A percentile compares a stretch with the other conserved stretches of the same genome.
Conservation (phyloP, 1,140 invertebrate species). For the Patella vulgata region DNA sequence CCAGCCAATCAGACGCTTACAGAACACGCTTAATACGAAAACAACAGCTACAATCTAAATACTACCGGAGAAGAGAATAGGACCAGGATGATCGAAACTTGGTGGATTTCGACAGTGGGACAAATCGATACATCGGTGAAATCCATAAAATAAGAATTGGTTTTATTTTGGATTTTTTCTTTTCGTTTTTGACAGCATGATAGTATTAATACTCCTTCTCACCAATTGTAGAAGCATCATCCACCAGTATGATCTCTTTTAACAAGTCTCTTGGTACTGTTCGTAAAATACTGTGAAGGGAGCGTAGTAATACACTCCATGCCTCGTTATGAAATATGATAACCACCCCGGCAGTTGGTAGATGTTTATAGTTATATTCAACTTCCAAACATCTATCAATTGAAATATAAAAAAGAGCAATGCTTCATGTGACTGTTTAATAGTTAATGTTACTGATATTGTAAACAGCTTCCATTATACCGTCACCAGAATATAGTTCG, state of each 20-base stretch:
- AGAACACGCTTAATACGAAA: too few relatives aligned
- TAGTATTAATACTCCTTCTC: too few relatives aligned
- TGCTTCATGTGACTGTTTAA: too few relatives aligned
- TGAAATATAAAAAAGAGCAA: neutral
- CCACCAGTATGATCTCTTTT: conserved; percentile 92
- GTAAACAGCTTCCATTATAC: neutral
- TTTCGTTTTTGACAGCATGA: too few relatives aligned
- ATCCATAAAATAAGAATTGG: too few relatives aligned
- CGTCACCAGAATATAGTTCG: neutral
- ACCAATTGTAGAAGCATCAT: conserved; percentile 75
- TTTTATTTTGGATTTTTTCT: too few relatives aligned
- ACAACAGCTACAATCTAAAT: too few relatives aligned
- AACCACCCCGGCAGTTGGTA: conserved; percentile 81
- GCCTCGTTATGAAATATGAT: conserved; percentile 98
- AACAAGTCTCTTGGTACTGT: conserved; percentile 85
- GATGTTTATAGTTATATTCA: conserved; percentile 71
- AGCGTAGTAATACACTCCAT: conserved; percentile 90
- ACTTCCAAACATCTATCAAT: conserved; percentile 65
- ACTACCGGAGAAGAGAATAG: too few relatives aligned
- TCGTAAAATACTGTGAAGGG: conserved; percentile 95
- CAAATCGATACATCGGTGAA: too few relatives aligned
- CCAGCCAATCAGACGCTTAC: too few relatives aligned
- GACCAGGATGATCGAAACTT: too few relatives aligned
- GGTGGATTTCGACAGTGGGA: too few relatives aligned
- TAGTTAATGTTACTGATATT: neutral